These are phyloP conservation scores for Archocentrus centrarchus DNA, from an alignment of 2,113 vertebrate species.

Conservation along the genomic window DNA sequence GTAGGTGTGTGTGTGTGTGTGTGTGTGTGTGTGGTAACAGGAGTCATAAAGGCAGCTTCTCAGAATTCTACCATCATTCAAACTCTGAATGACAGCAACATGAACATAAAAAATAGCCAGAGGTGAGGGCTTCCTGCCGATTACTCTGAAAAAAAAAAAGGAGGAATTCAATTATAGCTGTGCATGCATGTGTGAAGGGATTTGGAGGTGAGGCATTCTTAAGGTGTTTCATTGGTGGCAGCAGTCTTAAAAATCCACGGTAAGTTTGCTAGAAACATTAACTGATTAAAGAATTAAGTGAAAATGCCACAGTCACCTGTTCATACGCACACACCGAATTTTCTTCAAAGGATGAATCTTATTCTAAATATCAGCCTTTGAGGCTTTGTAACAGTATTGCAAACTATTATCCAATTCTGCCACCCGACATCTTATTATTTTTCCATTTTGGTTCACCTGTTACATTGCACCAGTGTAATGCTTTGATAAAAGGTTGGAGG, in stretches of 20 bases:
- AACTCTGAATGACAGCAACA: slow-evolving; percentile 55
- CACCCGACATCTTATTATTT: slow-evolving; percentile 20
- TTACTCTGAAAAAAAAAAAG: slow-evolving; percentile 49
- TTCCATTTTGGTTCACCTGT: slow-evolving; percentile 1
- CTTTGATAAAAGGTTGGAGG: slow-evolving; percentile 8
- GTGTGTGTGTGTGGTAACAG: not conserved
- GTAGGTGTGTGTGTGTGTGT: not conserved
- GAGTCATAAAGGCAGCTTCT: slow-evolving; percentile 49
- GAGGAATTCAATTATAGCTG: slow-evolving; percentile 69
- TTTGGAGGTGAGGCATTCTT: slow-evolving; percentile 52
- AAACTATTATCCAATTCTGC: slow-evolving; percentile 35
- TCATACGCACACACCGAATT: not conserved
- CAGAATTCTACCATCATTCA: slow-evolving; percentile 63
- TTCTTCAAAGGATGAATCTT: slow-evolving; percentile 16
- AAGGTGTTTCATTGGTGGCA: slow-evolving; percentile 33
- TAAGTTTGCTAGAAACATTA: slow-evolving; percentile 44
- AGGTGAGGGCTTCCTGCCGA: slow-evolving; percentile 42
- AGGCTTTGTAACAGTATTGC: slow-evolving; percentile 13
- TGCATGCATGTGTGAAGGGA: slow-evolving; percentile 63
- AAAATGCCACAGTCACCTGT: slow-evolving; percentile 27
- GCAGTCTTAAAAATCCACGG: slow-evolving; percentile 22
- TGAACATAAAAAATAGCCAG: slow-evolving; percentile 59
- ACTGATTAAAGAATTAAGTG: slow-evolving; percentile 61
- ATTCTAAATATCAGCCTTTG: slow-evolving; percentile 29
- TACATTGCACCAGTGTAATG: slow-evolving; percentile 18